These are phyloP conservation scores for Nymphalis c-album DNA, from an alignment of 2,888 invertebrate genomes.

Conservation along the genomic window DNA sequence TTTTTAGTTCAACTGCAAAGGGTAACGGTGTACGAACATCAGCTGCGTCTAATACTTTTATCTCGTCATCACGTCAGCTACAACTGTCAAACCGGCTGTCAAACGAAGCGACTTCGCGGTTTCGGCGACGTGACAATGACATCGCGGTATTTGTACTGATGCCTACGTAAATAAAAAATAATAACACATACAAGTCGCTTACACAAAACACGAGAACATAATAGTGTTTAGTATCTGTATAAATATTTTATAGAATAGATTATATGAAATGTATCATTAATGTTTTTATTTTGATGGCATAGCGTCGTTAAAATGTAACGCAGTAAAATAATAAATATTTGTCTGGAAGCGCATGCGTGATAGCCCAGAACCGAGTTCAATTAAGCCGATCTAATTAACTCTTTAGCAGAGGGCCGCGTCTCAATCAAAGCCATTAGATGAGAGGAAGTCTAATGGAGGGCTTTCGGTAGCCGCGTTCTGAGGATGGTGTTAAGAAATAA, in stretches of 20 bases:
- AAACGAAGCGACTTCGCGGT: slow-evolving; percentile 29
- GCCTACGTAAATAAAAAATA: neutral
- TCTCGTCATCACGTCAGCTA: slow-evolving; percentile 58
- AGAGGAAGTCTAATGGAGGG: slow-evolving; percentile 64
- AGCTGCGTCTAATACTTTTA: slow-evolving; percentile 47
- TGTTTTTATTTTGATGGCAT: slow-evolving; percentile 5
- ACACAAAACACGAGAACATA: slow-evolving; percentile 3
- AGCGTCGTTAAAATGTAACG: slow-evolving; percentile 21
- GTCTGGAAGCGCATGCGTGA: slow-evolving; percentile 26
- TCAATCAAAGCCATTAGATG: slow-evolving; percentile 62
- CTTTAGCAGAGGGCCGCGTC: slow-evolving; percentile 55
- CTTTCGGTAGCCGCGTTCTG: slow-evolving; percentile 67
- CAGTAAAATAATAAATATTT: slow-evolving; percentile 37
- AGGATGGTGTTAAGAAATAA: slow-evolving; percentile 79
- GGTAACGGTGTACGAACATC: slow-evolving; percentile 37
- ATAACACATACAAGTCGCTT: neutral
- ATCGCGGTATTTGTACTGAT: slow-evolving; percentile 45
- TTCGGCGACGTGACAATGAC: slow-evolving; percentile 51
- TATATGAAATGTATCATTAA: neutral
- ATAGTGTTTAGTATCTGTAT: too few species aligned
- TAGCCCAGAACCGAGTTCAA: slow-evolving; percentile 38
- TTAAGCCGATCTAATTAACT: slow-evolving; percentile 59
- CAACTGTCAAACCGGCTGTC: slow-evolving; percentile 54
- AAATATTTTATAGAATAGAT: neutral
- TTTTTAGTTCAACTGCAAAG: slow-evolving; percentile 12